A percentile compares a stretch with the other conserved stretches of the same genome.
These are phyloP conservation scores for Orchesella cincta DNA, from an alignment of 1,140 invertebrate genomes.

Conservation along the genomic window DNA sequence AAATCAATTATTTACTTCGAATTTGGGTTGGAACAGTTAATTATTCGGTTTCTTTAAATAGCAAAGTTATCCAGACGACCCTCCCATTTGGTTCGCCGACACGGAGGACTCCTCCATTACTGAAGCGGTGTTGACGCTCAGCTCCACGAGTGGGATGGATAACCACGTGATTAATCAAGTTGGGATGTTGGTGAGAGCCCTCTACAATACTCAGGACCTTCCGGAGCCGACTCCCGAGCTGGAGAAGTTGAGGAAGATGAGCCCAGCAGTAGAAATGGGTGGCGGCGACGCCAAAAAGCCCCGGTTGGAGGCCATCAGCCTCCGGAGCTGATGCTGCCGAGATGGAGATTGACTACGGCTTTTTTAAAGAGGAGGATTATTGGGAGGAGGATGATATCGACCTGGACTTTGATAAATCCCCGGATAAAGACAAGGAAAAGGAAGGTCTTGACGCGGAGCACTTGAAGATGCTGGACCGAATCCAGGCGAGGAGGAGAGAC, in stretches of 20 bases:
- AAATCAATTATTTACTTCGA: constrained; percentile 22
- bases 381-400: constrained; percentile 89
- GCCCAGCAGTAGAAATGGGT: constrained; percentile 59
- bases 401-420: constrained; percentile 79
- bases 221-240: constrained; percentile 71
- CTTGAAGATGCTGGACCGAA: constrained; percentile 85
- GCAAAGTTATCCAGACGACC: constrained; percentile 96
- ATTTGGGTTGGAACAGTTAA: too few relatives aligned
- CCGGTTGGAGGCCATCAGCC: constrained; percentile 29
- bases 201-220: constrained; percentile 78
- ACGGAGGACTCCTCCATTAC: constrained; percentile 92
- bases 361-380: constrained; percentile 66
- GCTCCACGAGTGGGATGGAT: constrained; percentile 86
- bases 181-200: constrained; percentile 81
- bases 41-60: constrained; percentile 66
- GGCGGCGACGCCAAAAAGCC: constrained; percentile 31
- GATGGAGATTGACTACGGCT: constrained; percentile 60
- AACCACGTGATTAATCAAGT: constrained; percentile 83
- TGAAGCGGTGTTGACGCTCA: constrained; percentile 89
- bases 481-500: constrained; percentile 90
- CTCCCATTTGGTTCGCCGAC: constrained; percentile 98
- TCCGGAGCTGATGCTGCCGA: constrained; percentile 48
- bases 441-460: constrained; percentile 93
- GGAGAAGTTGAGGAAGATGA: constrained; percentile 72
- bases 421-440: constrained; percentile 61